Evolutionary conservation across 2,888 invertebrate genomes (phyloP).

Genomic region (Galeopsomyia nigrocyanea): DNA sequence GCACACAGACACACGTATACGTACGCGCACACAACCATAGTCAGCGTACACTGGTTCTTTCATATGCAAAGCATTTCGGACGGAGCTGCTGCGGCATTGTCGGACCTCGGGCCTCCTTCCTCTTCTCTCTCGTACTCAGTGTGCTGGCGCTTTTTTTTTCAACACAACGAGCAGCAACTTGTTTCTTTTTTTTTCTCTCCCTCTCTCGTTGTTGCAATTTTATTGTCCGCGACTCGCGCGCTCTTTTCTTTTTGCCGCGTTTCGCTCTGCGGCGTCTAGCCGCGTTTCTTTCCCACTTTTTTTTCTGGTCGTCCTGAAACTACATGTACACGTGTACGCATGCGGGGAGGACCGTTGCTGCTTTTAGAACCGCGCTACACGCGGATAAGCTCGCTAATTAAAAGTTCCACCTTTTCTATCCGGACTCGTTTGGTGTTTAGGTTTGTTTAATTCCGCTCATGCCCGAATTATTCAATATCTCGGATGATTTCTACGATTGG

Average conservation of each 20-base stretch:
- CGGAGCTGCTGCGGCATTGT: conserved; percentile 46
- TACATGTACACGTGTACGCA: background rate
- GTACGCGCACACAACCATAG: background rate
- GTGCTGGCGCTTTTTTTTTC: too few species aligned
- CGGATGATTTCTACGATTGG: too few species aligned
- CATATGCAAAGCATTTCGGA: conserved; percentile 65
- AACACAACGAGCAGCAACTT: too few species aligned
- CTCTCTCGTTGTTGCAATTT: conserved; percentile 29
- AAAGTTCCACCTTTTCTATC: conserved; percentile 56
- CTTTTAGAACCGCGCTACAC: conserved; percentile 51
- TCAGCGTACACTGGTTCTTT: conserved; percentile 57
- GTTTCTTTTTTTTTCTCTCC: background rate
- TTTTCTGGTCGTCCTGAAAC: background rate
- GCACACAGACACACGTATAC: background rate
- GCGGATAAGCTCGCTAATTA: conserved; percentile 63
- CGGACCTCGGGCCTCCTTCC: background rate
- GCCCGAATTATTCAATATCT: too few species aligned
- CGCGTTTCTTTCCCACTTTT: background rate
- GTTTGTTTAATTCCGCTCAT: background rate
- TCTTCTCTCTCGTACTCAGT: background rate
- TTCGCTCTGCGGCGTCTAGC: conserved; percentile 4
- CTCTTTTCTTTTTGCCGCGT: background rate
- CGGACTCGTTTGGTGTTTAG: background rate
- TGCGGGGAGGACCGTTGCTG: conserved; percentile 44
- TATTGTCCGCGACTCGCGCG: conserved; percentile 21